These are phyloP conservation scores for Noctua comes DNA, from an alignment of 2,888 invertebrate species.

Conservation along the genomic window DNA sequence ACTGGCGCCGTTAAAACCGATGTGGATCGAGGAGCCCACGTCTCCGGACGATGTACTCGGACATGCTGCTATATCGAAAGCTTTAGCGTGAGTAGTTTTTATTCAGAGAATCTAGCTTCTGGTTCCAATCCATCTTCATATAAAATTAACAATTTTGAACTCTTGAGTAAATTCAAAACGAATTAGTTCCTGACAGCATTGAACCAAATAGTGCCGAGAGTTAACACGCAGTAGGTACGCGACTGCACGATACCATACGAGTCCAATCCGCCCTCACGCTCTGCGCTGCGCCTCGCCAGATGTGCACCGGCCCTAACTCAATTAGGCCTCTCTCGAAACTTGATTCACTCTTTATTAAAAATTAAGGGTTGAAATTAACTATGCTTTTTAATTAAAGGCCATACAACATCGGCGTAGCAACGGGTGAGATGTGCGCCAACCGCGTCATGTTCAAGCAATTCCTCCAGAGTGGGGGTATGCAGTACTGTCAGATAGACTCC, in stretches of 20 bases:
- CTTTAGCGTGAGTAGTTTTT: constrained; percentile 84
- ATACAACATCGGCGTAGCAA: constrained; percentile 95
- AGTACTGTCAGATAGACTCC: constrained; percentile 97
- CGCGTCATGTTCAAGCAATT: constrained; percentile 98
- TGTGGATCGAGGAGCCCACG: constrained; percentile 98
- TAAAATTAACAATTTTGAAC: too few relatives aligned
- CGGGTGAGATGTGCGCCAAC: constrained; percentile 98
- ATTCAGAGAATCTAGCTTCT: not conserved
- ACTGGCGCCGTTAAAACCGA: constrained; percentile 93
- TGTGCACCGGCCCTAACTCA: not conserved
- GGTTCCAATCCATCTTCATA: not conserved
- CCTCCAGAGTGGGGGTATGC: constrained; percentile 94
- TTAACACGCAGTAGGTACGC: too few relatives aligned
- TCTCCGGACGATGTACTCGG: constrained; percentile 97
- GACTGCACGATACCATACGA: not conserved
- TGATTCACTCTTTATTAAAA: not conserved
- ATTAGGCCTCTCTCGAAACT: not conserved
- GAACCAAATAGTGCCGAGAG: not conserved
- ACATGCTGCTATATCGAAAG: constrained; percentile 94
- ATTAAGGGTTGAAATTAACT: not conserved
- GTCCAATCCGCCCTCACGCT: not conserved
- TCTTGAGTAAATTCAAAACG: too few relatives aligned
- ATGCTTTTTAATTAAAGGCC: constrained; percentile 83
- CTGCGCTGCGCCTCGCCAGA: not conserved
- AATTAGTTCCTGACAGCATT: not conserved